Evolutionary conservation across 2,113 vertebrate species (phyloP).

Genomic region (Rhinopithecus roxellana): DNA sequence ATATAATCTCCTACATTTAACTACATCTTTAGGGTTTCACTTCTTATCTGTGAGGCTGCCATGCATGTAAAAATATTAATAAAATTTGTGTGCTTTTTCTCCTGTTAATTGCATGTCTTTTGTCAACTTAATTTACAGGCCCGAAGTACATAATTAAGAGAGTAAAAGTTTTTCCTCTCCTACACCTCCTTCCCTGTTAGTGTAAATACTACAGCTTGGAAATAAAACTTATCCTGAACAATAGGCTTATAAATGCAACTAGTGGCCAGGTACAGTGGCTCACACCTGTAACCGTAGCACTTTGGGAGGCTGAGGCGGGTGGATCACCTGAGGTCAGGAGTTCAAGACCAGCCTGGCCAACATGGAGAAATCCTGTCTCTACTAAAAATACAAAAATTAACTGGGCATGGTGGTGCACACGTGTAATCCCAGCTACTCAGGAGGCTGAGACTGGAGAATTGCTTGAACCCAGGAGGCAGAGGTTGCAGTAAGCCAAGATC

Average conservation of each 20-base stretch:
- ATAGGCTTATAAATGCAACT: background rate
- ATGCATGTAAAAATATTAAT: background rate
- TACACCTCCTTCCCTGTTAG: background rate
- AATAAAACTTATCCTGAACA: background rate
- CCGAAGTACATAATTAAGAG: background rate
- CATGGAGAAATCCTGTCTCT: too few species aligned
- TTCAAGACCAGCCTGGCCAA: too few species aligned
- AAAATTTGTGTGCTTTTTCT: background rate
- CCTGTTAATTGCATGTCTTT: background rate
- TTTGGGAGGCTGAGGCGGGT: too few species aligned
- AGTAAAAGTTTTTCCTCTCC: background rate
- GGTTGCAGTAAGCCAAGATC: too few species aligned
- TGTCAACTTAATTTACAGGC: background rate
- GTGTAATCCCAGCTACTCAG: too few species aligned
- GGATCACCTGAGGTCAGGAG: too few species aligned
- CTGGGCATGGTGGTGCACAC: too few species aligned
- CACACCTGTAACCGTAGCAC: too few species aligned
- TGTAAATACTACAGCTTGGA: background rate
- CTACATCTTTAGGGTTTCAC: background rate
- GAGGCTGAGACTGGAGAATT: too few species aligned
- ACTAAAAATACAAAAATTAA: too few species aligned
- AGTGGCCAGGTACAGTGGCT: too few species aligned
- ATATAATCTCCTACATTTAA: background rate
- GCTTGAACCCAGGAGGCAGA: too few species aligned
- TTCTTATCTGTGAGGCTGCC: background rate